Base-by-base conservation (phyloP, 2,888 invertebrate genomes). In the Esperia sulphurella region DNA sequence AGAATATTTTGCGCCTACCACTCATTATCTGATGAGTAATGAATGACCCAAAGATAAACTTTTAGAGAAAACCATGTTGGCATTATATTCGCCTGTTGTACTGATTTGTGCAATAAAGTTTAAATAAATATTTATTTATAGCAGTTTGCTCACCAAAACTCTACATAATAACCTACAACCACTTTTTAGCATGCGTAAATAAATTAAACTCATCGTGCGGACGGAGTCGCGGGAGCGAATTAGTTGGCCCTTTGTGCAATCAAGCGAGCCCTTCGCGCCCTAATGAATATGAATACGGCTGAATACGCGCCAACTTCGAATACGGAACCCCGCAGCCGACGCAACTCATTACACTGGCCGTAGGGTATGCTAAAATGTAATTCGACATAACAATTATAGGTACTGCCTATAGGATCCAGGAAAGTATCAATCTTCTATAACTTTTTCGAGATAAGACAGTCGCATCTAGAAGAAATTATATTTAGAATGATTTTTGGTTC, bases 171-270 rank as follows among this genome's bases (percentile, higher is more conserved):
- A 35, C 35, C 3, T 35, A 3, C 5, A 5, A 35, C n/a, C 43
- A 42, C 47, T 47, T 45, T 47, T 50, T 51, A 52, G 41, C 43
- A 63, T 52, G 64, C 70, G 71, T 81, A 79, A 83, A 77, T 74
- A 79, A 75, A 82, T 83, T 83, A 83, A 80, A 70, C 62, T 59
- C 59, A 62, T 68, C 64, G 62, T 57, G 60, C 70, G 75, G 75
- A 66, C 79, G 65, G 66, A 82, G 78, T 77, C 79, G 67, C 78
- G 75, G 77, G 76, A 70, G 74, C 68, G 73, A 89, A 90, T 90
- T 90, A 89, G 86, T 78, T 68, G 63, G 76, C 85, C 84, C 90
- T 90, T 90, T 90, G 90, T 90, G 90, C 90, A 90, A 90, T 90
- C 90, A 90, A 79, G 84, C 90, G 80, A 64, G 76, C 82, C 83